Evolutionary conservation across 2,113 vertebrate genomes (phyloP).

Genomic region (Phalacrocorax pelagicus): DNA sequence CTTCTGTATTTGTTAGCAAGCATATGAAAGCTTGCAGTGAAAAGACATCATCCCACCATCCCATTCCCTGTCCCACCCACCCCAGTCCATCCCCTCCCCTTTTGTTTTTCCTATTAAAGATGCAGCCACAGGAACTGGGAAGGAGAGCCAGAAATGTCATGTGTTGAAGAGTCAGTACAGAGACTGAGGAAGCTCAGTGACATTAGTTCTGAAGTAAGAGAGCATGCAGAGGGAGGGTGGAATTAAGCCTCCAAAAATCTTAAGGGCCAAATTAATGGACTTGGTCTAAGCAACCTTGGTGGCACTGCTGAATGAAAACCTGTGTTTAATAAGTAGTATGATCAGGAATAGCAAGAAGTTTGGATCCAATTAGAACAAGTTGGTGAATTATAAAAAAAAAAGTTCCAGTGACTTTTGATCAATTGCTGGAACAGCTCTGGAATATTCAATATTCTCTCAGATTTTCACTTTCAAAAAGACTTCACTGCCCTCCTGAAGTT

Average conservation of each 20-base stretch:
- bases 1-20: neutral
- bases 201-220: neutral
- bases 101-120: neutral
- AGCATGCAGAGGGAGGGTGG: neutral
- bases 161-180: neutral
- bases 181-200: neutral
- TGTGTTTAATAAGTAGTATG: neutral
- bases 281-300: neutral
- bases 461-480: conserved; percentile 10
- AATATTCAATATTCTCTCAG: conserved; percentile 19
- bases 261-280: neutral
- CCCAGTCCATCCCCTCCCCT: too few species aligned
- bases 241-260: neutral
- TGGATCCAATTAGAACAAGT: neutral
- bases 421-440: neutral
- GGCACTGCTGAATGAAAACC: neutral
- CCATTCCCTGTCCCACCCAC: rapidly evolving
- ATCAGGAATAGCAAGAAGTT: neutral
- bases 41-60: neutral
- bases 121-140: neutral
- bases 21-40: neutral
- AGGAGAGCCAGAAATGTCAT: neutral
- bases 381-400: neutral
- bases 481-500: neutral
- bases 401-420: neutral